phyloP scores from a whole-genome alignment of 2,888 invertebrate species.

The Conus canariensis region DNA sequence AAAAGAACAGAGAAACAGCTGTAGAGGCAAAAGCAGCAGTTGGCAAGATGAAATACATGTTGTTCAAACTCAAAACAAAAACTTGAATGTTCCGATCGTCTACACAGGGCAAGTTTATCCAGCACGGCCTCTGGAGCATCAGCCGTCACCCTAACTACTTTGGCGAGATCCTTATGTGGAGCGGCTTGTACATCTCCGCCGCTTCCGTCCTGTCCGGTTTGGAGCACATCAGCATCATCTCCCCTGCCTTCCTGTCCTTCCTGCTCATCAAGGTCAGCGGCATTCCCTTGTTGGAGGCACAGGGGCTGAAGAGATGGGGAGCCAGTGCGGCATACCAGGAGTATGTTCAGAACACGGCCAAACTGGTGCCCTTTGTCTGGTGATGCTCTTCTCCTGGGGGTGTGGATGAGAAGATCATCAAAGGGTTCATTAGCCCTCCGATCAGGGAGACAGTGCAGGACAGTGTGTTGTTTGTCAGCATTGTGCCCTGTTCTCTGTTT shows the following conservation, averaged over 20 bases:
- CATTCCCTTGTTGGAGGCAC: constrained; percentile 76
- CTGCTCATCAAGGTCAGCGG: constrained; percentile 77
- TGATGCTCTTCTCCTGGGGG: constrained; percentile 38
- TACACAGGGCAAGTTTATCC: constrained; percentile 73
- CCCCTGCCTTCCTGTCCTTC: constrained; percentile 75
- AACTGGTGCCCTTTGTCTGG: constrained; percentile 76
- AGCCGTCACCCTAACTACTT: constrained; percentile 77
- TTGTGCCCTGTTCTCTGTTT: too few species aligned
- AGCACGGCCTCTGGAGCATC: constrained; percentile 73
- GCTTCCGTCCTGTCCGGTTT: constrained; percentile 64
- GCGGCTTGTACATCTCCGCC: constrained; percentile 71
- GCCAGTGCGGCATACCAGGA: constrained; percentile 69
- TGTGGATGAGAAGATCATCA: too few species aligned
- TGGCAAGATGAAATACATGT: too few species aligned
- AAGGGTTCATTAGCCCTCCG: too few species aligned
- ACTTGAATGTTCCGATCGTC: too few species aligned
- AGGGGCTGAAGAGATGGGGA: constrained; percentile 76
- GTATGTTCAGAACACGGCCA: constrained; percentile 75
- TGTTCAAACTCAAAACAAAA: too few species aligned
- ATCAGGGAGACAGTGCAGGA: too few species aligned
- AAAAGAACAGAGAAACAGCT: too few species aligned
- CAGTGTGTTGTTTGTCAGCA: too few species aligned
- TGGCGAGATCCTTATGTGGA: constrained; percentile 77
- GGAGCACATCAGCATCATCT: constrained; percentile 68
- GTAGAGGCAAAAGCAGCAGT: too few species aligned